Evolutionary conservation across 2,888 invertebrate genomes (phyloP).

Genomic region (Pasiphila rectangulata): DNA sequence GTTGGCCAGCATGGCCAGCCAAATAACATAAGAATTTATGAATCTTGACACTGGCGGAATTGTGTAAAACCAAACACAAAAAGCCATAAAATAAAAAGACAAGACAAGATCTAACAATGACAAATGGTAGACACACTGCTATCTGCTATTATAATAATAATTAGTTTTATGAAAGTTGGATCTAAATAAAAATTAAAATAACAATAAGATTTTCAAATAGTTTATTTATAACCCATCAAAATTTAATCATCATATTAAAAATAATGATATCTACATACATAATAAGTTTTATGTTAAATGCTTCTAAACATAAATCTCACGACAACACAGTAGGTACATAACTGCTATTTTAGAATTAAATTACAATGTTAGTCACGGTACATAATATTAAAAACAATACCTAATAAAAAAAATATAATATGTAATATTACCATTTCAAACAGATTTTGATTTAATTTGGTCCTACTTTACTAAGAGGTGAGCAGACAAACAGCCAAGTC

Average conservation of each 20-base stretch:
- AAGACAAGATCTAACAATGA: too few species aligned
- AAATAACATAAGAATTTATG: too few species aligned
- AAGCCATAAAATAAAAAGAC: too few species aligned
- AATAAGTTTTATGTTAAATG: slow-evolving; percentile 69
- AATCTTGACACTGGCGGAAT: too few species aligned
- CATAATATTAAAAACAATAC: slow-evolving; percentile 74
- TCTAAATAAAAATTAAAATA: slow-evolving; percentile 39
- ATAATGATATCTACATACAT: slow-evolving; percentile 74
- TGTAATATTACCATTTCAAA: slow-evolving; percentile 48
- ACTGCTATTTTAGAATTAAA: slow-evolving; percentile 59
- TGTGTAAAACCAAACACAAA: too few species aligned
- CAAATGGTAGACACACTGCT: too few species aligned
- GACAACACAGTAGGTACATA: slow-evolving; percentile 50
- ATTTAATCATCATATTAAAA: slow-evolving; percentile 75
- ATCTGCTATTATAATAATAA: too few species aligned
- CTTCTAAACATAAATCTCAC: slow-evolving; percentile 77
- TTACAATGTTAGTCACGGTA: slow-evolving; percentile 67
- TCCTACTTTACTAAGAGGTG: slow-evolving; percentile 61
- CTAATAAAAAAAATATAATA: slow-evolving; percentile 45
- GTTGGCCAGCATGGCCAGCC: too few species aligned
- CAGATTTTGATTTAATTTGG: slow-evolving; percentile 66
- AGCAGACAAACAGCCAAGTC: slow-evolving; percentile 26
- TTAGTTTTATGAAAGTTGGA: too few species aligned
- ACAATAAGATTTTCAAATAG: slow-evolving; percentile 54
- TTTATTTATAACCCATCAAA: slow-evolving; percentile 77